Percentiles rank a stretch among this genome's conserved stretches.
Evolutionary conservation across 2,797 vertebrate genomes (phyloP).

Genomic region (Acanthornis magna): DNA sequence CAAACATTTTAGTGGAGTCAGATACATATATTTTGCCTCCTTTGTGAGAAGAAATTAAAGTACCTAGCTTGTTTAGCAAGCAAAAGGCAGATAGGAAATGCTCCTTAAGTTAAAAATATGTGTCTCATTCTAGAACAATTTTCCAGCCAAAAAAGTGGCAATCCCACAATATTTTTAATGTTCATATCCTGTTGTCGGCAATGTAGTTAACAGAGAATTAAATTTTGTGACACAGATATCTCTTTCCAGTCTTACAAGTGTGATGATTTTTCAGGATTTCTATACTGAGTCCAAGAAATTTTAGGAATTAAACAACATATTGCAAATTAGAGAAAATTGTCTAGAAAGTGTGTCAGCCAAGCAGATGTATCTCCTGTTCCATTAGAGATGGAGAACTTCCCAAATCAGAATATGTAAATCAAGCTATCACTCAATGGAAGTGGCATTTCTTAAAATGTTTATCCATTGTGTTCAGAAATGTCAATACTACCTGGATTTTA

Average conservation of each 20-base stretch:
- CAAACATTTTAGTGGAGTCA: not conserved
- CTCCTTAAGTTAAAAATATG: not conserved
- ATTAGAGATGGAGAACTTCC: not conserved
- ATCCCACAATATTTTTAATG: not conserved
- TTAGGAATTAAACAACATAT: not conserved
- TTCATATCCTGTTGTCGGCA: not conserved
- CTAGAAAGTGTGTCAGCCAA: not conserved
- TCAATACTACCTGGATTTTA: not conserved
- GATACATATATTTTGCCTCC: not conserved
- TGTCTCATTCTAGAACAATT: not conserved
- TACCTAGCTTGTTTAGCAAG: not conserved
- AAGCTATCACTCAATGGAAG: not conserved
- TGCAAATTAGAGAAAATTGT: not conserved
- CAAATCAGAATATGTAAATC: not conserved
- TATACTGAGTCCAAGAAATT: not conserved
- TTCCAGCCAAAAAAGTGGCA: not conserved
- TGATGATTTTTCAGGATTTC: not conserved
- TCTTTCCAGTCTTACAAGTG: not conserved
- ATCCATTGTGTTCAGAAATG: not conserved
- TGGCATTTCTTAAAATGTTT: not conserved
- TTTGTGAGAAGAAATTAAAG: not conserved
- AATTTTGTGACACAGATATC: not conserved
- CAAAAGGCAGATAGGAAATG: not conserved
- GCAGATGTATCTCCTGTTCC: not conserved
- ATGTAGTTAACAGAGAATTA: not conserved